Conservation (phyloP, 2,113 vertebrate species). For the Rhizomys pruinosus region DNA sequence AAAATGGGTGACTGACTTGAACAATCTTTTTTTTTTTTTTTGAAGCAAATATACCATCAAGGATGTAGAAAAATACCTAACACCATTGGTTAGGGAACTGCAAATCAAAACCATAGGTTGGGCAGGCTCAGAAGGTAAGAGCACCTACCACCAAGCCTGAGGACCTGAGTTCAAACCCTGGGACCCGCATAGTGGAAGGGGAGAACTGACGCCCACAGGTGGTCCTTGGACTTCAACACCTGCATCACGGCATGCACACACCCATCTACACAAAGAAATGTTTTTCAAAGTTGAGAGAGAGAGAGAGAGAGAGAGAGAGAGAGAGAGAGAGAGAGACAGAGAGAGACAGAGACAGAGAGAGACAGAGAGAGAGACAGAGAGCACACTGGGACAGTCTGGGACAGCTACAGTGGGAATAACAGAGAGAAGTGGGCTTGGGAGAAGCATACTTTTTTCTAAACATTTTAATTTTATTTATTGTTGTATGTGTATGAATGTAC, state of each 20-base stretch:
- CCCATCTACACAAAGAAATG: background rate
- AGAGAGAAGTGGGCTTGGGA: background rate
- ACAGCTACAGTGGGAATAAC: background rate
- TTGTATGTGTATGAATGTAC: too few relatives aligned
- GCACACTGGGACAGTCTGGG: too few relatives aligned
- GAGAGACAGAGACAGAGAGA: too few relatives aligned
- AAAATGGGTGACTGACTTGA: background rate
- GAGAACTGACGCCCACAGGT: too few relatives aligned
- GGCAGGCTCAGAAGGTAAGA: too few relatives aligned
- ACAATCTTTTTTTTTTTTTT: background rate
- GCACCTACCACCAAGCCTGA: too few relatives aligned
- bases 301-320: too few relatives aligned
- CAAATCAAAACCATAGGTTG: background rate
- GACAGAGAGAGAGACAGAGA: too few relatives aligned
- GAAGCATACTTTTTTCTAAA: too few relatives aligned
- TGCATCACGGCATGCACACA: too few relatives aligned
- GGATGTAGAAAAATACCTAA: background rate
- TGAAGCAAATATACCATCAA: background rate
- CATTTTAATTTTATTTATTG: too few relatives aligned
- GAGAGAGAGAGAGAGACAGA: too few relatives aligned
- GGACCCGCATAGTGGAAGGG: background rate
- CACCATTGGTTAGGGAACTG: background rate
- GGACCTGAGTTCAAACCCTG: background rate
- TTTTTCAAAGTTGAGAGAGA: background rate
- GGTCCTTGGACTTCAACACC: background rate